Percentiles rank a stretch among this genome's conserved stretches.
phyloP scores from a whole-genome alignment of 1,140 invertebrate species.

The Drosophila ogumai region DNA sequence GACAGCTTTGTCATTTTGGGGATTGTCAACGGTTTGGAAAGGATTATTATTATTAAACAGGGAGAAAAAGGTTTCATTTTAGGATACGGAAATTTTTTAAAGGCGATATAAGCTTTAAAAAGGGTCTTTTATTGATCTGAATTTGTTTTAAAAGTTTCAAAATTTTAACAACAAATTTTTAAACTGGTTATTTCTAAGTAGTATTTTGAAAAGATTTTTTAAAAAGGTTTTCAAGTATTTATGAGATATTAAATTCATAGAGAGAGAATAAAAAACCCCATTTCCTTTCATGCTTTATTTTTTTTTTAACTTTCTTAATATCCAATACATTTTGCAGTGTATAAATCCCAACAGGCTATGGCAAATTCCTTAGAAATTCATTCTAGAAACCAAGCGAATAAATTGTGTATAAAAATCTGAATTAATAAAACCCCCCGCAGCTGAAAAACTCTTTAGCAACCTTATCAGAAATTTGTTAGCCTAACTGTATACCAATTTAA shows the following conservation, averaged over 20 bases:
- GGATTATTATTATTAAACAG: conserved; percentile 30
- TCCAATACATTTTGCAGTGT: conserved; percentile 2
- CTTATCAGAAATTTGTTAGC: conserved; percentile 27
- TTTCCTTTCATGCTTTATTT: background rate
- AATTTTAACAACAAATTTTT: background rate
- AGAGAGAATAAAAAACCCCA: background rate
- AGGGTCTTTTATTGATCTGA: background rate
- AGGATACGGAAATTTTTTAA: background rate
- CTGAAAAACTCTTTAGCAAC: conserved; percentile 20
- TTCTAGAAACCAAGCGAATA: background rate
- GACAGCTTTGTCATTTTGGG: conserved; percentile 57
- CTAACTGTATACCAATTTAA: conserved; percentile 37
- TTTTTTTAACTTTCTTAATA: background rate
- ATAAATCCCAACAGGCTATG: conserved; percentile 3
- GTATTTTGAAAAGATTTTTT: background rate
- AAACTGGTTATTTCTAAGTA: background rate
- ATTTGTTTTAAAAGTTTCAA: background rate
- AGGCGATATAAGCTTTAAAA: background rate
- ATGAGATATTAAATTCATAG: background rate
- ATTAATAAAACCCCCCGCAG: background rate
- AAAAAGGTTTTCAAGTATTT: background rate
- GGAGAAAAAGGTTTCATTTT: background rate
- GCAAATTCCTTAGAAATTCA: conserved; percentile 19
- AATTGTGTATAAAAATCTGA: background rate
- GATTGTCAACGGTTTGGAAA: conserved; percentile 42